Base-by-base conservation (phyloP, 2,797 vertebrate genomes). In the Schizopygopsis malacanthus region DNA sequence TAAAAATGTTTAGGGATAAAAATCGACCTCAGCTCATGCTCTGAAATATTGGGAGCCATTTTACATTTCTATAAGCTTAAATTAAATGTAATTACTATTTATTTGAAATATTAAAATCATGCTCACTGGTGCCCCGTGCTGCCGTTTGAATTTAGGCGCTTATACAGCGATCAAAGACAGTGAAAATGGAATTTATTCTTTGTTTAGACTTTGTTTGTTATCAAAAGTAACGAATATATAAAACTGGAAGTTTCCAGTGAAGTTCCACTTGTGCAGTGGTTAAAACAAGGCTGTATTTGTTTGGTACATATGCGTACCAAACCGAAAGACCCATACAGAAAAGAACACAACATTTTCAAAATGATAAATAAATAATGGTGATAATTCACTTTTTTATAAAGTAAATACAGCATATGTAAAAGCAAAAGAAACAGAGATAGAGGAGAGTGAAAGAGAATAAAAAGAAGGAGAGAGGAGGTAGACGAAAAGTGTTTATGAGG, bases 371-470 rank as follows among this genome's bases (percentile, higher is more conserved):
- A 65, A 12, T 47, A 69, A 45, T 22, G 15, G 18, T 39, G 43
- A 20, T 39, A 52, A 69, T n/a, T 70, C 7, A 69, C 12, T 70
- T 81, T 81, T 54, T 3, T 15, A 69, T 6, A 20, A 37, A 22
- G 61, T 37, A 20, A 50, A 67, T 22, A 50, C 50, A 56, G 52
- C 50, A 77, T 39, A 56, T 39, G 20, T 45, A 82, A 72, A 72
- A 71, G 50, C 52, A 45, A 82, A 71, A 6, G 15, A 16, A 41
- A 15, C 4, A 18, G 9, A 65, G 45, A 81, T 16, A 50, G 43
- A 81, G 11, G 6, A 81, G 47, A 13, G 83, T 85, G 82, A 71
- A 56, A 82, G 77, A 25, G 61, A 84, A 88, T 86, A 70, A 69
- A 81, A 18, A 79, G 25, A 81, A 69, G 45, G 16, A 37, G 28